Evolutionary conservation across 2,888 invertebrate genomes (phyloP).

Genomic region (Eupithecia tripunctaria): DNA sequence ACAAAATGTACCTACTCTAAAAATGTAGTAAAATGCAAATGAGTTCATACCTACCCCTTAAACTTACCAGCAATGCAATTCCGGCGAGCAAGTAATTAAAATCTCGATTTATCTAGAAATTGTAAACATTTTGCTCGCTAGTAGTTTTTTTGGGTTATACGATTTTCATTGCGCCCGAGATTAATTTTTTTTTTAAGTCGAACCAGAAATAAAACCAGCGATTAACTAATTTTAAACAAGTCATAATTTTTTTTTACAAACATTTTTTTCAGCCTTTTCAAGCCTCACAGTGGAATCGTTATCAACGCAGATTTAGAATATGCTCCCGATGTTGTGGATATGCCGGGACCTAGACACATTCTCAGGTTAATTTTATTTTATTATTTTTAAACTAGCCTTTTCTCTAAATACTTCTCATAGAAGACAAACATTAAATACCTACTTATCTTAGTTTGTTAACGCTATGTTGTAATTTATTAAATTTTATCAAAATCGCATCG

Average conservation of each 20-base stretch:
- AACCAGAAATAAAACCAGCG: not conserved
- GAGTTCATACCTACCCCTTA: too few species aligned
- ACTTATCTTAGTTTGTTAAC: too few species aligned
- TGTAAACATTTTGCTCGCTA: too few species aligned
- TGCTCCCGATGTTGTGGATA: constrained; percentile 64
- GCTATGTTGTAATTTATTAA: too few species aligned
- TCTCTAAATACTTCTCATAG: not conserved
- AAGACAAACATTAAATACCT: not conserved
- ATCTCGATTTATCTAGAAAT: too few species aligned
- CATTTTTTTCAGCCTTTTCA: constrained; percentile 64
- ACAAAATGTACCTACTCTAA: too few species aligned
- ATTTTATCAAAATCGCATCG: too few species aligned
- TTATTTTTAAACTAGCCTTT: not conserved
- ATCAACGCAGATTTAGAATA: constrained; percentile 66
- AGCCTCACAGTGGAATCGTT: constrained; percentile 75
- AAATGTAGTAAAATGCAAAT: too few species aligned
- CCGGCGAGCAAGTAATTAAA: too few species aligned
- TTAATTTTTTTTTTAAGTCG: not conserved
- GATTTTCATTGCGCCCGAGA: not conserved
- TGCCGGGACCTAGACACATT: constrained; percentile 60
- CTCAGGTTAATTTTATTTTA: constrained; percentile 38
- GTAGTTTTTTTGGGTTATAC: not conserved
- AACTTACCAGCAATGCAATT: too few species aligned
- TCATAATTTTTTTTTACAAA: not conserved
- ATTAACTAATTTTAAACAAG: not conserved